These are phyloP conservation scores for Parambassis ranga DNA, from an alignment of 2,797 vertebrate genomes.

Conservation along the genomic window DNA sequence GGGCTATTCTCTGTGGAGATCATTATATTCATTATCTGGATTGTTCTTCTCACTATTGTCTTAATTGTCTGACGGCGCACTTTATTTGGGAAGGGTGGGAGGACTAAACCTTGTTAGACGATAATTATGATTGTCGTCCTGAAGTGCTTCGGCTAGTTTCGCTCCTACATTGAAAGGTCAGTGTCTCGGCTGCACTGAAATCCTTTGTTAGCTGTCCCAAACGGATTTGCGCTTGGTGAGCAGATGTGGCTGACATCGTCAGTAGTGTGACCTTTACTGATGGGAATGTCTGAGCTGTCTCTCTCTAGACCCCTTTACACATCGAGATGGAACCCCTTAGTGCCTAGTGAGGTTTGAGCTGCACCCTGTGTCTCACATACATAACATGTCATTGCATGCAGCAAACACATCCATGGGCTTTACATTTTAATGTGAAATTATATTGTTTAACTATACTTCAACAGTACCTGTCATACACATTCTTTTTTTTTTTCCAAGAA, in stretches of 20 bases:
- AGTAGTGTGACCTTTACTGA: slow-evolving; percentile 78
- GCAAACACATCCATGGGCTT: slow-evolving; percentile 18
- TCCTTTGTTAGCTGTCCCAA: slow-evolving; percentile 77
- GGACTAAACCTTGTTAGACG: slow-evolving; percentile 66
- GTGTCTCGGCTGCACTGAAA: slow-evolving; percentile 65
- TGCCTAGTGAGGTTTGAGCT: slow-evolving; percentile 40
- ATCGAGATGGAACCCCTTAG: slow-evolving; percentile 47
- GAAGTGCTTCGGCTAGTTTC: slow-evolving; percentile 67
- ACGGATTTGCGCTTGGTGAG: slow-evolving; percentile 68
- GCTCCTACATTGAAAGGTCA: slow-evolving; percentile 75
- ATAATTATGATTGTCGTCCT: slow-evolving; percentile 78
- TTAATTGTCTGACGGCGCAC: slow-evolving; percentile 59
- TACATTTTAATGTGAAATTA: slow-evolving; percentile 36
- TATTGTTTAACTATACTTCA: slow-evolving; percentile 27
- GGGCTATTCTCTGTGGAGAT: slow-evolving; percentile 68
- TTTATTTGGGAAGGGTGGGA: slow-evolving; percentile 58
- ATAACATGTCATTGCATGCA: slow-evolving; percentile 41
- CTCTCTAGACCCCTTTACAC: slow-evolving; percentile 55
- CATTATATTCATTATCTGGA: slow-evolving; percentile 74
- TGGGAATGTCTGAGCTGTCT: slow-evolving; percentile 68
- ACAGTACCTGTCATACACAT: slow-evolving; percentile 18
- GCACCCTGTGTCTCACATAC: slow-evolving; percentile 17
- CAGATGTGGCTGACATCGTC: slow-evolving; percentile 76
- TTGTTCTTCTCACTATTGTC: slow-evolving; percentile 53
- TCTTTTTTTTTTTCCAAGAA: slow-evolving; percentile 40